Conservation (phyloP, 2,797 vertebrate genomes). For the Pyrocephalus nanus region DNA sequence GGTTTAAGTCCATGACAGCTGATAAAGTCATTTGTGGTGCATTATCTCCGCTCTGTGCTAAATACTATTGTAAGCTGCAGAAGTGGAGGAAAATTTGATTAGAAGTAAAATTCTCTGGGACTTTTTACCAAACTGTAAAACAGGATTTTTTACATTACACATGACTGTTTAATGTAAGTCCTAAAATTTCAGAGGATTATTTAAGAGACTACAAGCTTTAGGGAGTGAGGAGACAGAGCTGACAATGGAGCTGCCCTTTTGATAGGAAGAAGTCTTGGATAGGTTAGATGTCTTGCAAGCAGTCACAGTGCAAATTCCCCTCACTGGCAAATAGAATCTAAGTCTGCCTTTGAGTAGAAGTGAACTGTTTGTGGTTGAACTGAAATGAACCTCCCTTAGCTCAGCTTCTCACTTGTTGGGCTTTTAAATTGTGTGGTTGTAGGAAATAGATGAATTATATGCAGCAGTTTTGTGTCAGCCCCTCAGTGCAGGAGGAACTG, state of each 20-base stretch:
- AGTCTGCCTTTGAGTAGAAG: not conserved
- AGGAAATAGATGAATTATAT: slow-evolving; percentile 23
- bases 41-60: not conserved
- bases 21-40: not conserved
- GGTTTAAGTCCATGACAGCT: not conserved
- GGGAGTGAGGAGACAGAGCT: slow-evolving; percentile 1
- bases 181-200: slow-evolving; percentile 34
- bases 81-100: not conserved
- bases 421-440: slow-evolving; percentile 15
- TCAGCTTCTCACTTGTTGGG: not conserved
- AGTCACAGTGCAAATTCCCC: not conserved
- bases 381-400: slow-evolving; percentile 2
- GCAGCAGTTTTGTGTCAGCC: not conserved
- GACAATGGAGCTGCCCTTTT: not conserved
- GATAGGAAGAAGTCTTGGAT: not conserved
- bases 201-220: not conserved
- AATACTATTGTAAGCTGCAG: not conserved
- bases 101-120: slow-evolving; percentile 1
- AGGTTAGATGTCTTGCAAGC: slow-evolving; percentile 3
- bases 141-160: slow-evolving; percentile 32
- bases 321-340: not conserved
- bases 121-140: slow-evolving; percentile 19
- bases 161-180: not conserved
- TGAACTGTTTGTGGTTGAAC: not conserved
- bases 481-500: not conserved